Conservation (phyloP, 2,113 vertebrate species). For the Seriola quinqueradiata region DNA sequence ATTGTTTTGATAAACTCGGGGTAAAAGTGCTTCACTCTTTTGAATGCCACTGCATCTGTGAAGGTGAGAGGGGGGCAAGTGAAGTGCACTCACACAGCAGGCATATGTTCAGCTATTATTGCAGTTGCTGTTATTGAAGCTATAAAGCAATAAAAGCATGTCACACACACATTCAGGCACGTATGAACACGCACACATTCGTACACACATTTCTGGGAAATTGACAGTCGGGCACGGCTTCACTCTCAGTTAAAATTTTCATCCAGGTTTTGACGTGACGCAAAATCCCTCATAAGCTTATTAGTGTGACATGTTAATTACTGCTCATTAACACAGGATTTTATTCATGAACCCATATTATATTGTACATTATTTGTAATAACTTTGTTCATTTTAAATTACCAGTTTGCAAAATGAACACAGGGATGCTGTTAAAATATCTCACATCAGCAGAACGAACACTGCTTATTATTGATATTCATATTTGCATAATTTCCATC, state of each 20-base stretch:
- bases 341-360: slow-evolving; percentile 49
- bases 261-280: slow-evolving; percentile 14
- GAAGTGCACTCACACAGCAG: slow-evolving; percentile 51
- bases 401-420: slow-evolving; percentile 11
- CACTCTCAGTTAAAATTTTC: slow-evolving; percentile 10
- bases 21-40: slow-evolving; percentile 40
- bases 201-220: slow-evolving; percentile 16
- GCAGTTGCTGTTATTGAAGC: slow-evolving; percentile 52
- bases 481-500: background rate
- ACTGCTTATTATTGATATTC: background rate
- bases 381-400: slow-evolving; percentile 25
- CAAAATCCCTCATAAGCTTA: slow-evolving; percentile 47
- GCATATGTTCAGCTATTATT: slow-evolving; percentile 59
- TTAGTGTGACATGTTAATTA: slow-evolving; percentile 50
- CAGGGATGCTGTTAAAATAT: background rate
- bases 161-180: slow-evolving; percentile 26
- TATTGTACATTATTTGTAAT: slow-evolving; percentile 30
- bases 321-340: slow-evolving; percentile 39
- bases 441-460: slow-evolving; percentile 2
- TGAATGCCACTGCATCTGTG: slow-evolving; percentile 40
- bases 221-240: background rate
- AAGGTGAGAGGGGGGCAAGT: slow-evolving; percentile 56
- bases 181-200: slow-evolving; percentile 5
- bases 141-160: slow-evolving; percentile 53
- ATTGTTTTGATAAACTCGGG: slow-evolving; percentile 61